phyloP scores from a whole-genome alignment of 1,140 invertebrate genomes.

The Pseudomyrmex concolor region DNA sequence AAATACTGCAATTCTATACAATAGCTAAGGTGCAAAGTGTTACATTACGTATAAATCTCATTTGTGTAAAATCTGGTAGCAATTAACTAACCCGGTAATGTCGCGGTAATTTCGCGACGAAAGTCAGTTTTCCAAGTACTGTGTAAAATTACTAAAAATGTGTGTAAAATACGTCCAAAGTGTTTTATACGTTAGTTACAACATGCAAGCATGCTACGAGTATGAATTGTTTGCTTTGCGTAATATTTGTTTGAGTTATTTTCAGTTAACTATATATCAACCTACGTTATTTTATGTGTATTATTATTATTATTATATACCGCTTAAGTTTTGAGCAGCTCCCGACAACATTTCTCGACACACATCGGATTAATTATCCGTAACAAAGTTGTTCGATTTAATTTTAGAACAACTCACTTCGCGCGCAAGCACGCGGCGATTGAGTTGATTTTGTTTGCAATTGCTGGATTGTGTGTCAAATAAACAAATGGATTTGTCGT shows the following conservation, averaged over 20 bases:
- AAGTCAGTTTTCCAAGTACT: conserved; percentile 37
- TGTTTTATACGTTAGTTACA: conserved; percentile 74
- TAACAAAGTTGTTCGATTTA: no score
- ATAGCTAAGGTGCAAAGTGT: neutral
- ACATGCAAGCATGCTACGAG: conserved; percentile 80
- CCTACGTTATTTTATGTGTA: neutral
- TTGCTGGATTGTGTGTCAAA: no score
- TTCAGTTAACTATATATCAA: conserved; percentile 49
- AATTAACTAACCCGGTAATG: neutral
- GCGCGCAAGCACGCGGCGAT: no score
- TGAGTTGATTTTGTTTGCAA: no score
- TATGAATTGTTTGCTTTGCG: conserved; percentile 14
- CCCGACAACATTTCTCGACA: no score
- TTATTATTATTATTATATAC: conserved; percentile 27
- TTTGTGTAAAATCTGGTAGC: conserved; percentile 11
- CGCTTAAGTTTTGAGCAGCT: no score
- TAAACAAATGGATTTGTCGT: no score
- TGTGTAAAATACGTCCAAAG: conserved; percentile 82
- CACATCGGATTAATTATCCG: no score
- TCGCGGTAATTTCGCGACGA: neutral
- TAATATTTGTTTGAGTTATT: neutral
- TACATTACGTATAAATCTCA: conserved; percentile 20
- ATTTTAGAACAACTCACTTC: no score
- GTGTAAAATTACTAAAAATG: conserved; percentile 81
- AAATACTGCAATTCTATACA: conserved; percentile 1